Evolutionary conservation across 2,888 invertebrate species (phyloP).

Genomic region (Pantelozetes paolii): DNA sequence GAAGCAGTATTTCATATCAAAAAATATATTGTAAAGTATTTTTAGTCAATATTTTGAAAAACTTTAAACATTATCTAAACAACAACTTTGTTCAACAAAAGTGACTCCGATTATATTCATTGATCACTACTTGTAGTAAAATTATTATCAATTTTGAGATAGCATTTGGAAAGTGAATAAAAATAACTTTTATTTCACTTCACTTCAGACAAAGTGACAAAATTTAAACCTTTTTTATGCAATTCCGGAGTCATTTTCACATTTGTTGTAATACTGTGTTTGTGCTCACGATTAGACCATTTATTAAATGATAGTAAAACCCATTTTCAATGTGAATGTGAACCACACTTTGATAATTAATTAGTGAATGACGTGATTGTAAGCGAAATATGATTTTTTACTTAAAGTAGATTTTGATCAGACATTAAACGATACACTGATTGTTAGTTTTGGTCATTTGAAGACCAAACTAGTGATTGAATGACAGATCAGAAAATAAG

Average conservation of each 20-base stretch:
- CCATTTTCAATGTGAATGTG: not conserved
- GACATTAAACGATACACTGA: not conserved
- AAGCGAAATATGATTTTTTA: not conserved
- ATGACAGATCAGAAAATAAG: not conserved
- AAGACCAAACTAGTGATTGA: slow-evolving; percentile 3
- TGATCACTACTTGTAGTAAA: too few relatives aligned
- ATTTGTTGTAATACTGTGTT: not conserved
- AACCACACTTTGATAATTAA: not conserved
- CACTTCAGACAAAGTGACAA: not conserved
- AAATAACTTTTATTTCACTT: too few relatives aligned
- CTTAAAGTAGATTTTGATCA: not conserved
- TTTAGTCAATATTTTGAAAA: too few relatives aligned
- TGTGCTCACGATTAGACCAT: not conserved
- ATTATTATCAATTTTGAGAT: too few relatives aligned
- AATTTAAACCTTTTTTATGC: not conserved
- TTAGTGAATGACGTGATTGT: slow-evolving; percentile 5
- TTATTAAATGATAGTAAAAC: not conserved
- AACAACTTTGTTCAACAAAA: too few relatives aligned
- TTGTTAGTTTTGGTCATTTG: not conserved
- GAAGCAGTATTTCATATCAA: too few relatives aligned
- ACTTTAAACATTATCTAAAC: too few relatives aligned
- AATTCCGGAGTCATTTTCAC: not conserved
- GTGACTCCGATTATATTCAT: too few relatives aligned
- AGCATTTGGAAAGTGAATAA: too few relatives aligned
- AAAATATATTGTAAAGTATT: too few relatives aligned